phyloP scores from a whole-genome alignment of 2,797 vertebrate species.

The Smutsia gigantea region DNA sequence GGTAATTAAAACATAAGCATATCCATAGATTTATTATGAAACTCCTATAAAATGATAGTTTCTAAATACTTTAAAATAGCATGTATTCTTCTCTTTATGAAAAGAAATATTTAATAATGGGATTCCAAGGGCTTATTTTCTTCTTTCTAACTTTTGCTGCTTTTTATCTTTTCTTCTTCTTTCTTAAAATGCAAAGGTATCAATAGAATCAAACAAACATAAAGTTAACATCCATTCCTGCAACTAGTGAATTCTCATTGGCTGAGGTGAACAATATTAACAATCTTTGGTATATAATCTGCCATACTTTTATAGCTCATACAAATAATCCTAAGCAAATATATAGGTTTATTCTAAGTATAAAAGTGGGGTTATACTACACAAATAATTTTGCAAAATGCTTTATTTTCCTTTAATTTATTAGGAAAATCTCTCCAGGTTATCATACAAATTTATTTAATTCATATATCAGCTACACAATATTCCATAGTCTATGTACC shows the following conservation, averaged over 20 bases:
- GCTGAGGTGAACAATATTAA: background rate
- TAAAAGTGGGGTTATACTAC: background rate
- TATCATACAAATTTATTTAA: background rate
- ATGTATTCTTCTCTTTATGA: background rate
- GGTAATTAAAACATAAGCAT: background rate
- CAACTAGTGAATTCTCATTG: background rate
- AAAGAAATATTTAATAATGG: background rate
- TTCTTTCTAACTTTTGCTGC: background rate
- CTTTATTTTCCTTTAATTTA: background rate
- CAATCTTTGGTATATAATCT: background rate
- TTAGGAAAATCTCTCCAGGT: background rate
- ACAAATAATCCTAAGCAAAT: background rate
- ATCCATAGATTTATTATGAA: background rate
- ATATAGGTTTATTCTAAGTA: background rate
- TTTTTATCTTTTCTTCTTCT: background rate
- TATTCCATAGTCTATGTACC: background rate
- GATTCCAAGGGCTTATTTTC: background rate
- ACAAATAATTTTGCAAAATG: background rate
- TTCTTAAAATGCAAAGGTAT: background rate
- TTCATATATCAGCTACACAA: background rate
- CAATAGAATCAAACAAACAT: background rate
- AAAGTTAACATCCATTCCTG: background rate
- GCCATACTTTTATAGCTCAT: background rate
- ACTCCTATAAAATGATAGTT: background rate
- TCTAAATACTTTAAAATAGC: background rate